Percentiles rank a stretch among this genome's conserved stretches.
Evolutionary conservation across 2,113 vertebrate genomes (phyloP).

Genomic region (Entelurus aequoreus): DNA sequence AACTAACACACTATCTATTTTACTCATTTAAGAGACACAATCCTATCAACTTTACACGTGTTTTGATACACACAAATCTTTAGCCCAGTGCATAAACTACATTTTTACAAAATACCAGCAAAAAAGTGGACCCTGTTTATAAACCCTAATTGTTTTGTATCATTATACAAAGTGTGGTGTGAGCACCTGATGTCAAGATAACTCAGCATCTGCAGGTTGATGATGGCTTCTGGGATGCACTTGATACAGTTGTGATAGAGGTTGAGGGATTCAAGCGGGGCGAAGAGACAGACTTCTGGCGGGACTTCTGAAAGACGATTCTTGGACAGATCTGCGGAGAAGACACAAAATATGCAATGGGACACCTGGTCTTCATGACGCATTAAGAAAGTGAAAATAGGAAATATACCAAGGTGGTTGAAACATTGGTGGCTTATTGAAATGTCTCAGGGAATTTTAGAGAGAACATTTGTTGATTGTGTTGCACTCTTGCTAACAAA

Average conservation of each 20-base stretch:
- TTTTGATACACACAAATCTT: no score
- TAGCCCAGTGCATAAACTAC: background rate
- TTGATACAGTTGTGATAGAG: slow-evolving; percentile 99
- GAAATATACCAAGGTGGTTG: no score
- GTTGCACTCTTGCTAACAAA: no score
- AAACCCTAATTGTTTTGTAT: background rate
- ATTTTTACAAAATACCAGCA: no score
- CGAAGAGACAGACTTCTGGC: slow-evolving; percentile 90
- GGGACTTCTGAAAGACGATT: slow-evolving; percentile 95
- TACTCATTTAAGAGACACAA: no score
- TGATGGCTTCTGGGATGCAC: slow-evolving; percentile 91
- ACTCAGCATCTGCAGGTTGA: slow-evolving; percentile 96
- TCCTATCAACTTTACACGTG: no score
- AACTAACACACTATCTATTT: no score
- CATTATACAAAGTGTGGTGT: background rate
- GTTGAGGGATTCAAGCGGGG: slow-evolving; percentile 91
- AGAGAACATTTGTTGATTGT: no score
- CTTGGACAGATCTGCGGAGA: slow-evolving; percentile 87
- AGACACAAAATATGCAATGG: background rate
- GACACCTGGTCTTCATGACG: background rate
- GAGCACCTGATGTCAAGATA: slow-evolving; percentile 94
- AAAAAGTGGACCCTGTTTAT: background rate
- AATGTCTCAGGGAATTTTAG: no score
- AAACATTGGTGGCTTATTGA: no score
- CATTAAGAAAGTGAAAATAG: background rate